These are phyloP conservation scores for Metopia argyrocephala DNA, from an alignment of 2,888 invertebrate genomes.

Conservation along the genomic window DNA sequence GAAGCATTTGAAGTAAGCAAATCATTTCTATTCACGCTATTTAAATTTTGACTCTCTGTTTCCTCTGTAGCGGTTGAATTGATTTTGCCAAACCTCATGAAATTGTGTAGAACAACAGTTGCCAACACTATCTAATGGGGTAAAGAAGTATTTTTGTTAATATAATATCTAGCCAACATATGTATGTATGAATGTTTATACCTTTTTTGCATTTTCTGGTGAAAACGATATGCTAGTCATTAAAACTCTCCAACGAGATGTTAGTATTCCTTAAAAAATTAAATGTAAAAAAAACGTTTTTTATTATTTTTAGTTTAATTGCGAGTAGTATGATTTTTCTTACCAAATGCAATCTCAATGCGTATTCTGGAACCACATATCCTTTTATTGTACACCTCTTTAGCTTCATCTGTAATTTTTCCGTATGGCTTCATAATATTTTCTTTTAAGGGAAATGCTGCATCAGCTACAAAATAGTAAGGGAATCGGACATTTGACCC, in stretches of 20 bases:
- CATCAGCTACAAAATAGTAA: neutral
- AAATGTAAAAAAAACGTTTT: too few relatives aligned
- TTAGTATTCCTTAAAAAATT: constrained; percentile 14
- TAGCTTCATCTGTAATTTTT: neutral
- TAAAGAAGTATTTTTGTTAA: neutral
- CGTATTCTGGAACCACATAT: constrained; percentile 5
- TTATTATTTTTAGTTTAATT: too few relatives aligned
- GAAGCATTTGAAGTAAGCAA: neutral
- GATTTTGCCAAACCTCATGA: neutral
- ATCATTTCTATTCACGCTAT: neutral
- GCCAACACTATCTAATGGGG: neutral
- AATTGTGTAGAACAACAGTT: constrained; percentile 6
- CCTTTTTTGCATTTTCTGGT: constrained; percentile 18
- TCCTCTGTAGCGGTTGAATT: neutral
- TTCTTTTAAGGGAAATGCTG: neutral
- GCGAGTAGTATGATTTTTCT: too few relatives aligned
- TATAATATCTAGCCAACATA: neutral
- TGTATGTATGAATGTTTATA: neutral
- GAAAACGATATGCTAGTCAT: neutral
- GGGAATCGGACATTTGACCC: neutral
- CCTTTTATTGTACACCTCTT: neutral
- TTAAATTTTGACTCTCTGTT: neutral
- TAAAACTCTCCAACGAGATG: constrained; percentile 6
- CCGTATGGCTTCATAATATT: neutral
- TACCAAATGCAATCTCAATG: neutral